These are phyloP conservation scores for Ivindomyrus marchei DNA, from an alignment of 2,113 vertebrate genomes.

Conservation along the genomic window DNA sequence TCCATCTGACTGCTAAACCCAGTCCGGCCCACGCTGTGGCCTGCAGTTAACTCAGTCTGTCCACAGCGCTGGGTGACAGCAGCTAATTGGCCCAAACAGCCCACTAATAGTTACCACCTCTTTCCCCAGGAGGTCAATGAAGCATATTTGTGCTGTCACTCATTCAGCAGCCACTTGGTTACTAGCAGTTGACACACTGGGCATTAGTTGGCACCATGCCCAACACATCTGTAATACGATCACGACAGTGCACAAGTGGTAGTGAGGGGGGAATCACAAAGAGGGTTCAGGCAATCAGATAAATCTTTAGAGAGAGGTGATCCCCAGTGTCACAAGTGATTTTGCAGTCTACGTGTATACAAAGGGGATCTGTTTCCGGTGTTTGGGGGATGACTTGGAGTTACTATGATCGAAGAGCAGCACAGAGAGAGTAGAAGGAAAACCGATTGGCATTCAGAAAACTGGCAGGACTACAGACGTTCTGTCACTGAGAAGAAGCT, in stretches of 20 bases:
- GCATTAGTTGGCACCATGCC: not conserved
- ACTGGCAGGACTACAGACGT: not conserved
- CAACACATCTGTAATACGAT: not conserved
- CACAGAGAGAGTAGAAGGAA: constrained; percentile 3
- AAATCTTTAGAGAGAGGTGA: not conserved
- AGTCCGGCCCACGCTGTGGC: no score
- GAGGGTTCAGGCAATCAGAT: not conserved
- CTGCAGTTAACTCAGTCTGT: not conserved
- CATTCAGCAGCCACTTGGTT: not conserved
- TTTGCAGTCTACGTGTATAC: not conserved
- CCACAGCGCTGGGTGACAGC: not conserved
- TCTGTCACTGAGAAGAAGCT: not conserved
- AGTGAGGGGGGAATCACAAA: not conserved
- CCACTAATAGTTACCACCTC: not conserved
- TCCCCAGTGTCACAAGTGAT: not conserved
- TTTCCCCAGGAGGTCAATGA: not conserved
- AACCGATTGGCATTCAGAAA: not conserved
- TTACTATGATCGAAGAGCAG: not conserved
- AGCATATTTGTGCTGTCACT: not conserved
- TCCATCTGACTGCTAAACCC: not conserved
- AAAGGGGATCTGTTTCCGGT: not conserved
- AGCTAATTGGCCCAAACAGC: not conserved
- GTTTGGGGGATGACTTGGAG: not conserved
- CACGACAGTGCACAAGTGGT: not conserved
- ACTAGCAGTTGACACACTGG: not conserved